Evolutionary conservation across 2,797 vertebrate species (phyloP), one percentile per base, ranked within the genome.

Genomic region (Halcyon badia): DNA sequence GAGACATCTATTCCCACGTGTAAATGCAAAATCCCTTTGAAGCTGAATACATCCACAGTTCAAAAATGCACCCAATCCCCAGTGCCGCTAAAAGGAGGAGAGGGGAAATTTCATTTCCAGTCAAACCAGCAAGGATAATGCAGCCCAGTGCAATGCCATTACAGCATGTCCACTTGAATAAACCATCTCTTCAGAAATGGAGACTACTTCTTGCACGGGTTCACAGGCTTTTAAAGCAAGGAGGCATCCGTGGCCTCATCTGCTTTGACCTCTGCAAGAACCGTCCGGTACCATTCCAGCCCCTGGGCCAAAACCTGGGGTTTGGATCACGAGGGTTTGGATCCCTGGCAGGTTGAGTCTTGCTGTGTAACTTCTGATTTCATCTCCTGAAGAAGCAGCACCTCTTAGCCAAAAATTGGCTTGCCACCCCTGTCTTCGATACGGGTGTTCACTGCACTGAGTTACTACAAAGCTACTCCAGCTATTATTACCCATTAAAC

Each of bases 171-270:
- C 35, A 22, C 24, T 66, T 8, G n/a, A 80, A 70, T n/a, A 86
- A 89, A 66, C 60, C 4, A 71, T 5, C 19, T 21, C 12, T 64
- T 44, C 37, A 71, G 41, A 84, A 65, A 61, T 2, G 11, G 17
- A 77, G 30, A 35, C 57, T 28, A 31, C 26, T 70, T 69, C 57
- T 81, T 42, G 6, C 35, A 57, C 13, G 19, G 22, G 7, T 49
- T 61, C 0, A 0, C 39, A 65, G 52, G 20, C 35, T 68, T 77
- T n/a, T 52, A 57, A 60, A 89, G 28, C 18, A 72, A 26, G 37
- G 54, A 61, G 37, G 26, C n/a, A 58, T 9, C 0, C 0, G 0
- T 41, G 24, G 58, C n/a, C 49, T 22, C 72, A 69, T 19, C n/a
- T 52, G 37, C 56, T 62, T 52, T 22, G 52, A 57, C 58, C 82